These are phyloP conservation scores for Xanthorhoe designata DNA, from an alignment of 2,888 invertebrate species.

Conservation along the genomic window DNA sequence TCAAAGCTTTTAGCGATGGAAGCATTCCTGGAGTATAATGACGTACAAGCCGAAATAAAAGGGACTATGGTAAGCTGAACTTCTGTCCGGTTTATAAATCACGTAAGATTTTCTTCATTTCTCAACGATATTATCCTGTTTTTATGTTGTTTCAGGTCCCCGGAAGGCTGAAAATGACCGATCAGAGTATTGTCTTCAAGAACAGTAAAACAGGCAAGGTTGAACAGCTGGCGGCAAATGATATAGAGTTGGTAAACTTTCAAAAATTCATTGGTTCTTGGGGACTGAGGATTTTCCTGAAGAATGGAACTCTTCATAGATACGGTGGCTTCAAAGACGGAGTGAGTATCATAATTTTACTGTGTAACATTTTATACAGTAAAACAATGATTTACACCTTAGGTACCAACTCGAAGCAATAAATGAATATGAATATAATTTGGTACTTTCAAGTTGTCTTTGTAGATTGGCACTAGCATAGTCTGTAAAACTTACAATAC, in stretches of 20 bases:
- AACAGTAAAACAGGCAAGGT: slow-evolving; percentile 98
- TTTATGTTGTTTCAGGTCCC: slow-evolving; percentile 87
- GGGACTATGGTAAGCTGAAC: slow-evolving; percentile 90
- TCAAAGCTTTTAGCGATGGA: slow-evolving; percentile 62
- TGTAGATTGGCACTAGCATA: too few species aligned
- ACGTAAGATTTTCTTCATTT: neutral
- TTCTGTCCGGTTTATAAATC: neutral
- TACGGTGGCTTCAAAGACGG: slow-evolving; percentile 97
- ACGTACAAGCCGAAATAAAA: slow-evolving; percentile 93
- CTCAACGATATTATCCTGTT: neutral
- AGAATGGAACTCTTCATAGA: slow-evolving; percentile 95
- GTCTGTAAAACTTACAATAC: too few species aligned
- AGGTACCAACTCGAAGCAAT: too few species aligned
- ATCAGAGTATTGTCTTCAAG: slow-evolving; percentile 95
- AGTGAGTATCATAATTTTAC: slow-evolving; percentile 71
- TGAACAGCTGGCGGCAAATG: slow-evolving; percentile 93
- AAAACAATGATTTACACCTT: too few species aligned
- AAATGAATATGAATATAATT: too few species aligned
- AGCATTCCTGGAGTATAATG: slow-evolving; percentile 96
- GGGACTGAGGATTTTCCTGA: slow-evolving; percentile 95
- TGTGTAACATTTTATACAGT: neutral
- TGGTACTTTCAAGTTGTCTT: too few species aligned
- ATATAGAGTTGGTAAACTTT: slow-evolving; percentile 96
- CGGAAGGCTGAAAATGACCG: slow-evolving; percentile 96
- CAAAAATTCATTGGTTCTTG: slow-evolving; percentile 96